phyloP scores from a whole-genome alignment of 2,797 vertebrate genomes.

The Macropodus opercularis region DNA sequence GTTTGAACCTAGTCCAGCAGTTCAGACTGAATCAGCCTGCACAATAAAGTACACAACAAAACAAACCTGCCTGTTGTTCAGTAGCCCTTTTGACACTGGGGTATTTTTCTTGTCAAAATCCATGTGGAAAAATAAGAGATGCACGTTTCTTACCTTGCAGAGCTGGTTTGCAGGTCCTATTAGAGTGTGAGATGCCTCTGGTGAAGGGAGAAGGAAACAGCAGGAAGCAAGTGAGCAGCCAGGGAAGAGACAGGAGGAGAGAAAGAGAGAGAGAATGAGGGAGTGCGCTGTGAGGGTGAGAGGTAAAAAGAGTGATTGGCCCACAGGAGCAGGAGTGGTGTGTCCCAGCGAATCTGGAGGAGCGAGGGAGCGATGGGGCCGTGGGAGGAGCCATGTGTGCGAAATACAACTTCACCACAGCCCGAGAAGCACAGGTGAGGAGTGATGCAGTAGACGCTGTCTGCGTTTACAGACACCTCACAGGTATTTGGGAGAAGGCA shows the following conservation, averaged over 20 bases:
- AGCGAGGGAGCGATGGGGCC: conserved; percentile 12
- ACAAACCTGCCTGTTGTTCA: no score
- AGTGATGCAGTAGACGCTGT: background rate
- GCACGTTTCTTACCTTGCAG: conserved; percentile 62
- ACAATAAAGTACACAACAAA: background rate
- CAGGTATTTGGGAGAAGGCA: conserved; percentile 3
- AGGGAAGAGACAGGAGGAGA: conserved; percentile 8
- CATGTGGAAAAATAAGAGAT: background rate
- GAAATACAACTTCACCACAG: conserved; percentile 18
- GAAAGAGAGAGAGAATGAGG: background rate
- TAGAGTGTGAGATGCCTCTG: conserved; percentile 9
- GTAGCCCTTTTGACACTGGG: background rate
- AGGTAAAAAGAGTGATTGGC: conserved; percentile 58
- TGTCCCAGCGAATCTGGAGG: conserved; percentile 40
- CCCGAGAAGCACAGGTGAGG: background rate
- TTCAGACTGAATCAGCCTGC: background rate
- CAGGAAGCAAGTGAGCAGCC: conserved; percentile 22
- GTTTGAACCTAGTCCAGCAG: background rate
- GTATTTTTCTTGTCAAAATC: background rate
- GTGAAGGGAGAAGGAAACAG: conserved; percentile 14
- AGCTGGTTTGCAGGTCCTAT: conserved; percentile 19
- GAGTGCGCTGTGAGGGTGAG: conserved; percentile 35
- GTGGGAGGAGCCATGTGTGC: conserved; percentile 55
- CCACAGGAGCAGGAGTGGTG: conserved; percentile 52
- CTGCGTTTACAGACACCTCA: conserved; percentile 1